Percentiles rank a stretch among this genome's conserved stretches.
phyloP scores from a whole-genome alignment of 1,140 invertebrate genomes.

The Pemphigus obesinymphae region DNA sequence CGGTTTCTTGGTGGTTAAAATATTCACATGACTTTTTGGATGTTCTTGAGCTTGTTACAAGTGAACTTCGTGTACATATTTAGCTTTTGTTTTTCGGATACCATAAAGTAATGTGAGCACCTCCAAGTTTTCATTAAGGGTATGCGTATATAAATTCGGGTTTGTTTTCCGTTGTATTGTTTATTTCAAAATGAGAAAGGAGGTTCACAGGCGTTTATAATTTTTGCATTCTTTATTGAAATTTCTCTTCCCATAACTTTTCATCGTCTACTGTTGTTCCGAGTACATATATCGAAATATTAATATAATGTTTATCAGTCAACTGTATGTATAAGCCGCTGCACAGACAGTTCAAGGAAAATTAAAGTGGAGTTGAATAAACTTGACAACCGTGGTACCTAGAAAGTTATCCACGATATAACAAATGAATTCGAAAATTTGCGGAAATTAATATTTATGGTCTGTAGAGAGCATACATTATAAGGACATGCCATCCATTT shows the following conservation, averaged over 20 bases:
- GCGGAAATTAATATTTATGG: too few relatives aligned
- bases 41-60: not conserved
- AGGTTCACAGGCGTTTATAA: not conserved
- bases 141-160: constrained; percentile 5
- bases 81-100: not conserved
- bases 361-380: too few relatives aligned
- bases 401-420: too few relatives aligned
- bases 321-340: too few relatives aligned
- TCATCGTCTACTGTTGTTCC: not conserved
- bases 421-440: too few relatives aligned
- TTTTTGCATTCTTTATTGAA: not conserved
- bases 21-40: not conserved
- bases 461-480: too few relatives aligned
- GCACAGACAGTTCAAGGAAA: too few relatives aligned
- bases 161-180: constrained; percentile 10
- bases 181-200: not conserved
- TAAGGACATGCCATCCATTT: too few relatives aligned
- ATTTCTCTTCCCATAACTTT: not conserved
- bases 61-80: constrained; percentile 10
- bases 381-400: too few relatives aligned
- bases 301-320: not conserved
- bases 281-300: not conserved
- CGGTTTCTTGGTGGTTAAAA: constrained; percentile 23
- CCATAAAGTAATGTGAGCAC: not conserved
- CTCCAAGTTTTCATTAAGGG: constrained; percentile 18